A percentile compares a stretch with the other conserved stretches of the same genome.
These are phyloP conservation scores for Lithobius niger DNA, from an alignment of 1,140 invertebrate species.

Conservation along the genomic window DNA sequence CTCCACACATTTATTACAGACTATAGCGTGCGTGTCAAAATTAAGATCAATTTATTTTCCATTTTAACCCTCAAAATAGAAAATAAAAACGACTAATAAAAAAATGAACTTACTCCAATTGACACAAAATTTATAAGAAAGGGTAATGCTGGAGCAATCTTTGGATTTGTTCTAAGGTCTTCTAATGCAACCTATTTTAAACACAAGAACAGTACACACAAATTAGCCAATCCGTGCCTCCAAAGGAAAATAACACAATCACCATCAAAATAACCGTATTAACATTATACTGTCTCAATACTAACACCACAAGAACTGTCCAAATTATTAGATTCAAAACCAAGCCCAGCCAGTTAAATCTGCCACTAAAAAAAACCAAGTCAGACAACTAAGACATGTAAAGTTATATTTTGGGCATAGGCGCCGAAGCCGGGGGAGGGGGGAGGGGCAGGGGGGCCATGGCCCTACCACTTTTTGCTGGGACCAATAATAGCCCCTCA, in stretches of 20 bases:
- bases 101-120: slow-evolving; percentile 26
- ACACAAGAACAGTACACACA: too few relatives aligned
- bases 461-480: too few relatives aligned
- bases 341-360: not conserved
- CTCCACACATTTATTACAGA: too few relatives aligned
- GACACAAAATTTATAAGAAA: slow-evolving; percentile 31
- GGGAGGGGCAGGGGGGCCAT: too few relatives aligned
- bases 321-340: not conserved
- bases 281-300: not conserved
- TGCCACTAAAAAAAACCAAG: not conserved
- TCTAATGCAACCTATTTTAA: slow-evolving; percentile 23
- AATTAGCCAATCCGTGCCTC: too few relatives aligned
- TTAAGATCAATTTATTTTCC: too few relatives aligned
- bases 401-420: too few relatives aligned
- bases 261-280: not conserved
- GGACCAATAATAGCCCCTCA: too few relatives aligned
- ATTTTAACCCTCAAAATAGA: too few relatives aligned
- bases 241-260: not conserved
- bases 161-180: slow-evolving; percentile 26
- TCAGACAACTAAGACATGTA: too few relatives aligned
- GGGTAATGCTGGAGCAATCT: slow-evolving; percentile 28
- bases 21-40: too few relatives aligned
- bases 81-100: slow-evolving; percentile 3
- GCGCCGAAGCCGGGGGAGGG: too few relatives aligned
- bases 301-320: not conserved